Base-by-base conservation (phyloP, 2,888 invertebrate species). In the Chesias legatella region DNA sequence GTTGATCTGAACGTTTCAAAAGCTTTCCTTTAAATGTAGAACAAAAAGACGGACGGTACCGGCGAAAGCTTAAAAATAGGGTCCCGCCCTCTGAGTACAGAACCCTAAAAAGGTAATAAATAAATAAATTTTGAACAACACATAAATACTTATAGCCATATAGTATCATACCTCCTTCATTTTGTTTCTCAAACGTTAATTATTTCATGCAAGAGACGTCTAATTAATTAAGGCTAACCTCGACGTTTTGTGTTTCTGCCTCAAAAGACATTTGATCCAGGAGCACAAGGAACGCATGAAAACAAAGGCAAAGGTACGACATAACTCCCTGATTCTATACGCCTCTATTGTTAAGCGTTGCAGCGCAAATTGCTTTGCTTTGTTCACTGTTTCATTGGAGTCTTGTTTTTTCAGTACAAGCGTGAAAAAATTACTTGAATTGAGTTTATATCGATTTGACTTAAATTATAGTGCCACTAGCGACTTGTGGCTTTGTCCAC, bases 171-270 rank as follows among this genome's bases (percentile, higher is more conserved):
- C n/a, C n/a, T n/a, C n/a, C n/a, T n/a, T n/a, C n/a, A 7, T 24
- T 24, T 17, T 6, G 9, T 9, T 26, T 26, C 13, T 22, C 22
- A 26, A 34, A 10, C 20, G n/a, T 25, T 33, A 23, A 25, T 24
- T 38, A 20, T 23, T 26, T 29, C 33, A 39, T 52, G 51, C 43
- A 41, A 39, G 39, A 46, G 46, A 52, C 48, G 31, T 38, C 36
- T 33, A 49, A n/a, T 52, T 53, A 46, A 53, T 52, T 48, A 41
- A 11, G 13, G 30, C 23, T 7, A 39, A 42, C 32, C 31, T 42
- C 21, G 7, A 21, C 10, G 30, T 30, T 40, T 43, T 38, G 11
- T 43, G 17, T 48, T 37, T 8, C 11, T 3, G 30, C 34, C 39
- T 43, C 31, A 44, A 37, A 41, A n/a, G 34, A 35, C 30, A 44